phyloP scores from a whole-genome alignment of 1,140 invertebrate species.

The Drosophila setifemur region DNA sequence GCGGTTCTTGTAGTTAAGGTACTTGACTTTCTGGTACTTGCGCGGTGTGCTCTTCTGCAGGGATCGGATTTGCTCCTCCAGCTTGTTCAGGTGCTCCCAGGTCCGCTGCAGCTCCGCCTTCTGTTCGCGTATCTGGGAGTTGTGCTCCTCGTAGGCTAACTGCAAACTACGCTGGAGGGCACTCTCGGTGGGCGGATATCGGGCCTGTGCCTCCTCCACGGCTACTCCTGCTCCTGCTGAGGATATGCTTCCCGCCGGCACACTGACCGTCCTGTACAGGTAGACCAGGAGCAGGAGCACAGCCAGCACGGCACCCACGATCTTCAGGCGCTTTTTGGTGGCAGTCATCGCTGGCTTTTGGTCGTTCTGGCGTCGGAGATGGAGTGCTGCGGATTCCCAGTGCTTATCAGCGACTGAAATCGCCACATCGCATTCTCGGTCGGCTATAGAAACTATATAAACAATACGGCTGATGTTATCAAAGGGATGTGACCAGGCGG shows the following conservation, averaged over 20 bases:
- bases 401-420: conserved; percentile 45
- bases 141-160: conserved; percentile 58
- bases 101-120: conserved; percentile 85
- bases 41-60: conserved; percentile 90
- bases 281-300: conserved; percentile 42
- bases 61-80: conserved; percentile 88
- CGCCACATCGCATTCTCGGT: conserved; percentile 40
- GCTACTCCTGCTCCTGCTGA: neutral
- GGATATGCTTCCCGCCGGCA: neutral
- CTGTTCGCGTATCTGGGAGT: conserved; percentile 50
- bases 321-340: conserved; percentile 69
- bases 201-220: conserved; percentile 47
- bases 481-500: conserved; percentile 1
- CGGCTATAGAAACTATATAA: conserved; percentile 22
- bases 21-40: conserved; percentile 94
- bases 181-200: conserved; percentile 58
- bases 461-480: conserved; percentile 41
- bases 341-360: conserved; percentile 42
- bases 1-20: conserved; percentile 93
- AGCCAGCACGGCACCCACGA: conserved; percentile 32
- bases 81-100: conserved; percentile 85
- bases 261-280: conserved; percentile 37
- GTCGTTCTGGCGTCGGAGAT: neutral
- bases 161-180: conserved; percentile 42
- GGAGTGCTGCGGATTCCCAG: conserved; percentile 27